phyloP scores from a whole-genome alignment of 35 echinoderm and acorn worm species.

The Acanthaster planci region DNA sequence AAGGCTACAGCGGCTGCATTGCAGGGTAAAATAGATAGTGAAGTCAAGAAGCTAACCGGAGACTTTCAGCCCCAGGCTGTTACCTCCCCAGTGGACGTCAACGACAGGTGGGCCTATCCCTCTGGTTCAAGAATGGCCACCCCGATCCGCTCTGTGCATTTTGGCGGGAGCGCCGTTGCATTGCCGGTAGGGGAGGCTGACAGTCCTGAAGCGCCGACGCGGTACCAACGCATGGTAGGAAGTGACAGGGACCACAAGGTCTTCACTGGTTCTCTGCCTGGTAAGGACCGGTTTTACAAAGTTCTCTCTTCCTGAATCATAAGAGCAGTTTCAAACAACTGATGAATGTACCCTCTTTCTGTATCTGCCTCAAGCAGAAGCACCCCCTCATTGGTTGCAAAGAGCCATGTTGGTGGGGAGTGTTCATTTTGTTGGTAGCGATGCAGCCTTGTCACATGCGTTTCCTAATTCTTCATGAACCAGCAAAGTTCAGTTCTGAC shows the following conservation, averaged over 20 bases:
- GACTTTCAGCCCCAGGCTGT: conserved; percentile 37
- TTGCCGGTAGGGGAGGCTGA: not conserved
- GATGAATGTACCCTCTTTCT: too few relatives aligned
- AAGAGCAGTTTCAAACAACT: too few relatives aligned
- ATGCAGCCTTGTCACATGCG: too few relatives aligned
- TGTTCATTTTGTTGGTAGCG: too few relatives aligned
- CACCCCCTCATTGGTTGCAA: too few relatives aligned
- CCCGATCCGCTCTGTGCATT: not conserved
- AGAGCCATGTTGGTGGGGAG: too few relatives aligned
- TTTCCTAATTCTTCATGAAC: too few relatives aligned
- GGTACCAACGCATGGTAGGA: conserved; percentile 54
- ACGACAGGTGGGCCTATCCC: conserved; percentile 39
- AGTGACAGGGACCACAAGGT: conserved; percentile 48
- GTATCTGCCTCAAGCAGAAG: too few relatives aligned
- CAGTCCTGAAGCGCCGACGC: not conserved
- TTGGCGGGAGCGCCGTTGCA: not conserved
- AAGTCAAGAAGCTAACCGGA: conserved; percentile 77
- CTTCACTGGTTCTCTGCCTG: conserved; percentile 78
- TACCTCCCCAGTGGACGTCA: not conserved
- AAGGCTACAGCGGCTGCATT: conserved; percentile 85
- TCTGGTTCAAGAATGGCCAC: not conserved
- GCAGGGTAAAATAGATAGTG: conserved; percentile 84
- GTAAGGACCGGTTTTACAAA: conserved; percentile 49
- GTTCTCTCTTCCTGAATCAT: too few relatives aligned
- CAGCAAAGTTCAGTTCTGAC: too few relatives aligned